phyloP scores from a whole-genome alignment of 2,797 vertebrate genomes.

The Myotis daubentonii region DNA sequence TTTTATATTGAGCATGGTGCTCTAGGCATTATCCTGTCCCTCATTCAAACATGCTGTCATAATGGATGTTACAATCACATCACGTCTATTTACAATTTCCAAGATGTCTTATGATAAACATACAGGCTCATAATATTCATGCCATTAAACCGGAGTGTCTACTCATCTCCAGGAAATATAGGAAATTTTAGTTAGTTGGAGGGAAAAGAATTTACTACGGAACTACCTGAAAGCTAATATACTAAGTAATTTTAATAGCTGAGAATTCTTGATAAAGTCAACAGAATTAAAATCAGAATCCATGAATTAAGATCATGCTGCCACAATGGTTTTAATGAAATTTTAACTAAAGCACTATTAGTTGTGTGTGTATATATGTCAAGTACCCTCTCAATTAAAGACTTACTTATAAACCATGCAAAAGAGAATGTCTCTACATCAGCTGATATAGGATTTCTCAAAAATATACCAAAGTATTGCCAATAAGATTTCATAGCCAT shows the following conservation, averaged over 20 bases:
- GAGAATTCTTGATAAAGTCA: background rate
- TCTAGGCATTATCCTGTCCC: background rate
- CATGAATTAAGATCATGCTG: background rate
- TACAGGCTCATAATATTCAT: background rate
- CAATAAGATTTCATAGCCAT: background rate
- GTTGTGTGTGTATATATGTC: background rate
- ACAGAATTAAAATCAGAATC: background rate
- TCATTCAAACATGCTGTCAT: background rate
- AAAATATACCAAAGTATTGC: background rate
- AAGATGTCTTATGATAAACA: background rate
- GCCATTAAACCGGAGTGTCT: background rate
- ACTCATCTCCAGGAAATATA: background rate
- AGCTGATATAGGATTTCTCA: background rate
- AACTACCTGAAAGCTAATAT: background rate
- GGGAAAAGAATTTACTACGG: background rate
- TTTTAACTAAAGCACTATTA: background rate
- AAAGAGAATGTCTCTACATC: background rate
- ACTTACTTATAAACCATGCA: background rate
- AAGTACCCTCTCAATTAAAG: background rate
- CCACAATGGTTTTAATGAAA: background rate
- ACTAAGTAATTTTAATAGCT: slow-evolving; percentile 28
- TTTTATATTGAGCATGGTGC: background rate
- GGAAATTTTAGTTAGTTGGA: background rate
- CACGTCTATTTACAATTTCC: background rate
- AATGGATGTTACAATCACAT: background rate